Conservation (phyloP, 2,797 vertebrate species). For the Anniella stebbinsi region DNA sequence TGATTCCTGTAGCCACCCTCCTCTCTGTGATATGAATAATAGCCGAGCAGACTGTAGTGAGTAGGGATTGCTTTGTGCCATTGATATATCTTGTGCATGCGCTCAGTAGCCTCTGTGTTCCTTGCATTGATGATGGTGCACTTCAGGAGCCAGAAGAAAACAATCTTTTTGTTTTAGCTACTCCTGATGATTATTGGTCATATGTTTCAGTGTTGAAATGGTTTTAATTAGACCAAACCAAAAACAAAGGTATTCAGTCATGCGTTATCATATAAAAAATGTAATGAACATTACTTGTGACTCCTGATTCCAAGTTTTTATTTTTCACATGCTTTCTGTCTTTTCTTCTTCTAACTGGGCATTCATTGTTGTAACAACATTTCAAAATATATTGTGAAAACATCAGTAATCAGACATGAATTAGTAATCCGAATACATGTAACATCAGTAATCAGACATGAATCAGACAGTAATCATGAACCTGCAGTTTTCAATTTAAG, state of each 20-base stretch:
- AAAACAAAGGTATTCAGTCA: constrained; percentile 49
- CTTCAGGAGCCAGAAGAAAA: constrained; percentile 35
- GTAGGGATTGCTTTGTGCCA: constrained; percentile 66
- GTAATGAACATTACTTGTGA: background rate
- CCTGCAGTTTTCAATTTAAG: background rate
- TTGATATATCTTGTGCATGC: background rate
- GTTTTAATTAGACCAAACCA: constrained; percentile 56
- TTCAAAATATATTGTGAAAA: constrained; percentile 10
- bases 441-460: background rate
- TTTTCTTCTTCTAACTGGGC: background rate
- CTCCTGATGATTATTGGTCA: constrained; percentile 23
- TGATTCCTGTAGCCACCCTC: constrained; percentile 77
- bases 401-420: background rate
- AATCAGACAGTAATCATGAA: too few species aligned
- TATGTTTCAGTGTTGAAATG: constrained; percentile 52
- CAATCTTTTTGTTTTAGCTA: constrained; percentile 35
- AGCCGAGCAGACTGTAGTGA: constrained; percentile 88
- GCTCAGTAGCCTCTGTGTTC: constrained; percentile 9
- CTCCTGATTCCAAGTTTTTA: constrained; percentile 12
- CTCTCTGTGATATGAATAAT: constrained; percentile 79
- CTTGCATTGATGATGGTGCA: constrained; percentile 12
- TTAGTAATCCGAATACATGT: too few species aligned
- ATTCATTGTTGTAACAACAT: background rate
- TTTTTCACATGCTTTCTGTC: constrained; percentile 13
- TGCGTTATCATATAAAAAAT: constrained; percentile 9